A percentile compares a stretch with the other conserved stretches of the same genome.
phyloP scores from a whole-genome alignment of 2,797 vertebrate species.

The Myotis findleyi region DNA sequence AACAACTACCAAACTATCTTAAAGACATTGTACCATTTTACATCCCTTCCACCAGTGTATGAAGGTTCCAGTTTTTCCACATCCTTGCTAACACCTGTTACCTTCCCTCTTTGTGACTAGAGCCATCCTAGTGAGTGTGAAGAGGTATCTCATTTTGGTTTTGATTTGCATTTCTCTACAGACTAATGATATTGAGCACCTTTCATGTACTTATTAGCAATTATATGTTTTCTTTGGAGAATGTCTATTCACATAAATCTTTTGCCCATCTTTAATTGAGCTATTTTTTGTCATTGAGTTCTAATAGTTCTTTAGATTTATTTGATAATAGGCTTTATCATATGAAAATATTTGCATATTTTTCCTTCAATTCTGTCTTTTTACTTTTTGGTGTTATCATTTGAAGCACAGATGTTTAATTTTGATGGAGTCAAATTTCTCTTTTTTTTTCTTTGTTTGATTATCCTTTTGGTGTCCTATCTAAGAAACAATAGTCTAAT shows the following conservation, averaged over 20 bases:
- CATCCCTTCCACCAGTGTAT: not conserved
- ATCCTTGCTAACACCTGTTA: not conserved
- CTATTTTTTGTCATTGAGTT: not conserved
- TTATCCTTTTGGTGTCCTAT: not conserved
- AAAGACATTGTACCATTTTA: not conserved
- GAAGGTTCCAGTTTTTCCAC: not conserved
- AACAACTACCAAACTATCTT: constrained; percentile 5
- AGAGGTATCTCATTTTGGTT: not conserved
- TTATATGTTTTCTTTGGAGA: not conserved
- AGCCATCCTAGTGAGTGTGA: not conserved
- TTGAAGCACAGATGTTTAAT: not conserved
- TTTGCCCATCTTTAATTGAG: not conserved
- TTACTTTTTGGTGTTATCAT: not conserved
- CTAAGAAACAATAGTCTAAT: not conserved
- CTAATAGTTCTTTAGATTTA: not conserved
- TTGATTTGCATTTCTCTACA: not conserved
- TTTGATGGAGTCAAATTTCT: not conserved
- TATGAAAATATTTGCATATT: not conserved
- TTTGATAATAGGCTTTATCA: not conserved
- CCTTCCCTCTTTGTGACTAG: constrained; percentile 9
- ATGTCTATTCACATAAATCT: not conserved
- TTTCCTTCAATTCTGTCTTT: not conserved
- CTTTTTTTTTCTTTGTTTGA: not conserved
- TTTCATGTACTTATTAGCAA: not conserved
- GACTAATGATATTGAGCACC: not conserved